Evolutionary conservation across 2,888 invertebrate genomes (phyloP), one percentile per base, ranked within the genome.

Genomic region (Copidosoma aretas): DNA sequence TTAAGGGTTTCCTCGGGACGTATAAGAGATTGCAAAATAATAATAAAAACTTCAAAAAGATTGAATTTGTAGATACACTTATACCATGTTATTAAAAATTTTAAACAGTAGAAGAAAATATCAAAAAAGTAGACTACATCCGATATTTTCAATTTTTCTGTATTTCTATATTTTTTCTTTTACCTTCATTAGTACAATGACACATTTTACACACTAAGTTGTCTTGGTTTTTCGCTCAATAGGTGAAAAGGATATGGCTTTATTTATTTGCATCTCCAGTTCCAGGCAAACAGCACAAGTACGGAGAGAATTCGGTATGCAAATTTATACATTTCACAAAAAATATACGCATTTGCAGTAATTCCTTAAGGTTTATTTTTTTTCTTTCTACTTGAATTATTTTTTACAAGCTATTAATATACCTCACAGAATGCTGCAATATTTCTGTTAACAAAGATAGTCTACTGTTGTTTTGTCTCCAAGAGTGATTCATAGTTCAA

Each of bases 291-390:
- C 60, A 68, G 68, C 64, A 58, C 60, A 68, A 24, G 60, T 60
- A 71, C 41, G 59, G 65, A 68, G 53, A 66, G 24, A 63, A 21
- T 66, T 17, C 51, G 54, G 60, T 60, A 64, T 46, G 61, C 15
- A 49, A 64, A 19, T 68, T 51, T 64, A 68, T 67, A 66, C 66
- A 68, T 57, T 32, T 71, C 64, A 61, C 67, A 57, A 68, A 68
- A 71, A 68, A 71, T 71, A 64, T 71, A 71, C 68, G 67, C 68
- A 71, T 71, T 68, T 71, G 68, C 67, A 68, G 43, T 41, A 4
- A 41, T 62, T 61, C 15, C 52, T 1, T 52, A 19, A 19, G 10
- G 4, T 2, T 52, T 52, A 10, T 64, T 51, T 41, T 22, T 65
- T 53, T 52, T 21, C 24, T 52, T 56, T 43, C 62, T 62, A 66